A percentile compares a stretch with the other conserved stretches of the same genome.
These are phyloP conservation scores for Excalfactoria chinensis DNA, from an alignment of 2,113 vertebrate genomes.

Conservation along the genomic window DNA sequence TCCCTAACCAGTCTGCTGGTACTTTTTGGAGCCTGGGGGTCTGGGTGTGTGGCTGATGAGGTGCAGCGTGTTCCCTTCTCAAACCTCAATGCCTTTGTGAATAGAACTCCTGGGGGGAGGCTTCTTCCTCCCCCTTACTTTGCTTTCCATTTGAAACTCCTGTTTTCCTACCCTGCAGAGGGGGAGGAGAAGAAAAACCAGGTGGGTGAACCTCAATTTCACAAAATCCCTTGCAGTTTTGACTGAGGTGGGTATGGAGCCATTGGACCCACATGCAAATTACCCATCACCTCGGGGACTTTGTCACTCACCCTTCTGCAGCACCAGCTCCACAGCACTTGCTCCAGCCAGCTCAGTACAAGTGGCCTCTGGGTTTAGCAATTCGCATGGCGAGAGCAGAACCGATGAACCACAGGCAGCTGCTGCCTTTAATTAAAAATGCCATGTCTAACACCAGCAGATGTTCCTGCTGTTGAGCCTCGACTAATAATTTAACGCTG, in stretches of 20 bases:
- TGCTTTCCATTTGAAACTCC: background rate
- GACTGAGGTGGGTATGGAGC: background rate
- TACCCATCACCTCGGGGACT: background rate
- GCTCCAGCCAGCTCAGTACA: slow-evolving; percentile 7
- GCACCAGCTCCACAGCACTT: background rate
- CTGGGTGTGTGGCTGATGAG: background rate
- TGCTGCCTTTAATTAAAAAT: slow-evolving; percentile 73
- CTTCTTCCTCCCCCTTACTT: background rate
- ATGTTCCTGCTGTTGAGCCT: slow-evolving; percentile 46
- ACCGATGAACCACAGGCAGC: slow-evolving; percentile 48
- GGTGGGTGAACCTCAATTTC: background rate
- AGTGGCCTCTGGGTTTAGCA: slow-evolving; percentile 58
- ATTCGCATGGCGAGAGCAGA: background rate
- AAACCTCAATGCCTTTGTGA: background rate
- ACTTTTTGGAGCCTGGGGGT: background rate
- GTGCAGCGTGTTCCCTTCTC: background rate
- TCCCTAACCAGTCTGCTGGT: background rate
- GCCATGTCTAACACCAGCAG: slow-evolving; percentile 67
- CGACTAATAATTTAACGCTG: background rate
- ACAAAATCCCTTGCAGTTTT: background rate
- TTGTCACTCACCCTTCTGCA: background rate
- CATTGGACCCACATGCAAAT: background rate
- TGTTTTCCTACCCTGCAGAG: background rate
- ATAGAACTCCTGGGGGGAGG: background rate
- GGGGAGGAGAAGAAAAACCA: background rate